Evolutionary conservation across 2,113 vertebrate genomes (phyloP), one percentile per base, ranked within the genome.

Genomic region (Gymnogyps californianus): DNA sequence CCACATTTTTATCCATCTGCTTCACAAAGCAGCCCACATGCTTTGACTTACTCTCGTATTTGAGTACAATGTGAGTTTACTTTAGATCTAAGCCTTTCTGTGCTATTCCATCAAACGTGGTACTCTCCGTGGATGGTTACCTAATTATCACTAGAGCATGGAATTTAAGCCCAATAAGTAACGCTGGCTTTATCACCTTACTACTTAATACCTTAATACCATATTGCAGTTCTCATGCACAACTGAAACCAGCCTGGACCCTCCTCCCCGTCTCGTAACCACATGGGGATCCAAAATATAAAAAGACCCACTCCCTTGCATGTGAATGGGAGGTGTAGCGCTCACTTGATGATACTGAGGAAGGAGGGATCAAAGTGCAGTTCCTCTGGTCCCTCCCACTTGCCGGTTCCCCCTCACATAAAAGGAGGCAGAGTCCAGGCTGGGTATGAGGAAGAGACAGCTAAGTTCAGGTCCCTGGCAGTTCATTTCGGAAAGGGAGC

Each of bases 1-100:
- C 58, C 92, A 94, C 91, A 95, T 96, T 97, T 95, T 96, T 95
- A 93, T 95, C 93, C 83, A 83, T 78, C 95, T 96, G 95, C 94
- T 96, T 94, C 91, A 81, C 67, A 97, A 90, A 90, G 76, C 95
- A 95, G 87, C 46, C 95, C 95, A 93, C 92, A 92, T 94, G 97
- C 96, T 96, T 95, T 97, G 88, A 97, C 94, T 97, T 97, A 93
- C 93, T 93, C 84, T 49, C 9, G 16, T 92, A 86, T 97, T 96
- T 97, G 96, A 98, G 97, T 97, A 98, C 96, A 93, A 94, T 87
- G 44, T 87, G 88, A 95, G 74, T 92, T 96, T 91, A 87, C 96
- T 94, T 83, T 92, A 96, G 49, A 44, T 65, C 83, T 42, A 76
- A 93, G 79, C 58, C 38, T 95, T 91, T 94, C 77, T 92, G 66